Evolutionary conservation across 2,888 invertebrate genomes (phyloP), one percentile per base, ranked within the genome.

Genomic region (Aromia moschata): DNA sequence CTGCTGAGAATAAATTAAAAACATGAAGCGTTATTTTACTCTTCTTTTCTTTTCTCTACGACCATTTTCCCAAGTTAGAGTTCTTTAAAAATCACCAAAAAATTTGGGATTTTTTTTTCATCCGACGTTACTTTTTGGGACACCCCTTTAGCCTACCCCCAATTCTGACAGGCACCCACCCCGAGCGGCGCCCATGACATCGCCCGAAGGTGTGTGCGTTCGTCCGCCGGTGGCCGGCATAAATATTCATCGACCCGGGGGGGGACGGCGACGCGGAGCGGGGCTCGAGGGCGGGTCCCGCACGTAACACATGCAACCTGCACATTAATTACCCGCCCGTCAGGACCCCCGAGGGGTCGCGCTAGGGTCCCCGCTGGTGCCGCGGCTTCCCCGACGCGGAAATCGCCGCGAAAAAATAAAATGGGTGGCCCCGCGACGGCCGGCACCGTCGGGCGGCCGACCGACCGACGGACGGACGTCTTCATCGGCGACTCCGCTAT

Each of bases 251-350:
- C 63, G 62, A 55, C 58, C 56, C 36, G 58, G 60, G 43, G 41
- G 69, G 64, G 62, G 52, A 58, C 56, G 30, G 58, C 58, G 43
- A 37, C 69, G 64, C 52, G 62, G 66, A 52, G 66, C 69, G 65
- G 70, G 67, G 65, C 64, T 65, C 65, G 71, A 74, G 71, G 76
- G 75, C 73, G 70, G 73, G 68, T 65, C 73, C 64, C 70, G 63
- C 68, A 64, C 61, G 54, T 63, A 68, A 68, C 73, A 70, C 77
- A 77, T 77, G 77, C 77, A 77, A 77, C 77, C 77, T 77, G 76
- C 71, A 75, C 77, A 77, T 77, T 77, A 76, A 77, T 77, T 76
- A 77, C 71, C 67, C 65, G n/a, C 64, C 73, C 71, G 74, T 73
- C 74, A 73, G 69, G 71, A 71, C 72, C 74, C 72, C 71, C 71